phyloP scores from a whole-genome alignment of 2,113 vertebrate species.

The Vulpes lagopus region DNA sequence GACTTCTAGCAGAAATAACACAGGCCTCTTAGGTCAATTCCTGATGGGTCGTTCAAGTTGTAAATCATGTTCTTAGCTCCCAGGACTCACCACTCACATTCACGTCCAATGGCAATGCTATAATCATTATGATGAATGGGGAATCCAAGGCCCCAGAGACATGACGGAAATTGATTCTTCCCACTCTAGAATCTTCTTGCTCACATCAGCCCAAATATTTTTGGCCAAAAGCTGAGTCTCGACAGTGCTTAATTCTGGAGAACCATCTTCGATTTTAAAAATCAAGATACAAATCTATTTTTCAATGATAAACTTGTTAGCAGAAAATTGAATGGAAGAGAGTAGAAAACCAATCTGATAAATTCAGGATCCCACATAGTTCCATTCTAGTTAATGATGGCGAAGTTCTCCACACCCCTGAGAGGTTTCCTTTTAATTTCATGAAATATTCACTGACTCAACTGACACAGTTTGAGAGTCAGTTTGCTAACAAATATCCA shows the following conservation, averaged over 20 bases:
- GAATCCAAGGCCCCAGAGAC: background rate
- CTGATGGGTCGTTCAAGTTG: background rate
- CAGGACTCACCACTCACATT: background rate
- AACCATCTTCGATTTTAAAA: slow-evolving; percentile 37
- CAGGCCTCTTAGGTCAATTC: background rate
- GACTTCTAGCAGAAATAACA: background rate
- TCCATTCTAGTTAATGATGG: background rate
- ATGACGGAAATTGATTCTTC: background rate
- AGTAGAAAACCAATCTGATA: background rate
- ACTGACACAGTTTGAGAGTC: slow-evolving; percentile 37
- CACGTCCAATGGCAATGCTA: background rate
- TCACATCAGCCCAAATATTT: background rate
- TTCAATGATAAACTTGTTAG: background rate
- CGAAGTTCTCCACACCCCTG: slow-evolving; percentile 4
- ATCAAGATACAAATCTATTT: background rate
- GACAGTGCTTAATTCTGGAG: background rate
- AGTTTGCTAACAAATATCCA: slow-evolving; percentile 32
- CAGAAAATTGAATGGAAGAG: slow-evolving; percentile 13
- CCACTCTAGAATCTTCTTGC: background rate
- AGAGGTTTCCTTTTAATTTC: slow-evolving; percentile 43
- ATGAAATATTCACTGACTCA: slow-evolving; percentile 57
- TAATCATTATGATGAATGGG: background rate
- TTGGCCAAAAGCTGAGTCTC: background rate
- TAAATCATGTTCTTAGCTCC: background rate
- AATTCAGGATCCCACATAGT: background rate